Evolutionary conservation across 2,113 vertebrate species (phyloP).

Genomic region (Vanacampus margaritifer): DNA sequence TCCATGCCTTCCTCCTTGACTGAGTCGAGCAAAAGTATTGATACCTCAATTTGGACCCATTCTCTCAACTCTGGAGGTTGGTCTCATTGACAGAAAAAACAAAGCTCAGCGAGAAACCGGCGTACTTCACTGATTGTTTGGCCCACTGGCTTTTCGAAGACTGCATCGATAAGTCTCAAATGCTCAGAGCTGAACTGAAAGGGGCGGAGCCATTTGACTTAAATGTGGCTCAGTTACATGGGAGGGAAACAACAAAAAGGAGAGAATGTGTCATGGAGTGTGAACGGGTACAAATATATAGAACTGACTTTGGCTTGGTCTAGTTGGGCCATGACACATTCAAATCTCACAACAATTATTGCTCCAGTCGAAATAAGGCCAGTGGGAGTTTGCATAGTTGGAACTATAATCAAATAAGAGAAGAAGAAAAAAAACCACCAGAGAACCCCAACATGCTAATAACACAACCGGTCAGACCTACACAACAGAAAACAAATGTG

Average conservation of each 20-base stretch:
- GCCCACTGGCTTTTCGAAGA: conserved; percentile 25
- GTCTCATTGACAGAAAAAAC: conserved; percentile 50
- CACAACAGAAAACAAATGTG: not conserved
- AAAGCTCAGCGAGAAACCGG: conserved; percentile 26
- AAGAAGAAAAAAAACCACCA: conserved; percentile 43
- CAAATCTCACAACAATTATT: conserved; percentile 41
- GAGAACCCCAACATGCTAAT: conserved; percentile 20
- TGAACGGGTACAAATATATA: conserved; percentile 31
- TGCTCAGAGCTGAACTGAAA: conserved; percentile 23
- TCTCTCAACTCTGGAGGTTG: conserved; percentile 37
- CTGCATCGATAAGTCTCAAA: conserved; percentile 2
- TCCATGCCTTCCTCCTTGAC: conserved; percentile 8
- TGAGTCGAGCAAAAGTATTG: conserved; percentile 35
- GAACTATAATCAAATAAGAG: conserved; percentile 24
- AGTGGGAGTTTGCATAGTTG: conserved; percentile 69
- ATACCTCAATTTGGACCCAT: conserved; percentile 48
- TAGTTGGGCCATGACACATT: conserved; percentile 26
- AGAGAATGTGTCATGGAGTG: not conserved
- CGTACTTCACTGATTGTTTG: conserved; percentile 21
- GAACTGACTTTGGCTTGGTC: conserved; percentile 33
- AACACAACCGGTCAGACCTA: conserved; percentile 33
- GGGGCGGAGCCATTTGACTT: conserved; percentile 16
- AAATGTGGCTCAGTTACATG: conserved; percentile 3
- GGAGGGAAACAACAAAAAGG: conserved; percentile 2
- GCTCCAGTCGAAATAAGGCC: conserved; percentile 44